Conservation (phyloP, 2,888 invertebrate genomes). For the Nesidiocoris tenuis region DNA sequence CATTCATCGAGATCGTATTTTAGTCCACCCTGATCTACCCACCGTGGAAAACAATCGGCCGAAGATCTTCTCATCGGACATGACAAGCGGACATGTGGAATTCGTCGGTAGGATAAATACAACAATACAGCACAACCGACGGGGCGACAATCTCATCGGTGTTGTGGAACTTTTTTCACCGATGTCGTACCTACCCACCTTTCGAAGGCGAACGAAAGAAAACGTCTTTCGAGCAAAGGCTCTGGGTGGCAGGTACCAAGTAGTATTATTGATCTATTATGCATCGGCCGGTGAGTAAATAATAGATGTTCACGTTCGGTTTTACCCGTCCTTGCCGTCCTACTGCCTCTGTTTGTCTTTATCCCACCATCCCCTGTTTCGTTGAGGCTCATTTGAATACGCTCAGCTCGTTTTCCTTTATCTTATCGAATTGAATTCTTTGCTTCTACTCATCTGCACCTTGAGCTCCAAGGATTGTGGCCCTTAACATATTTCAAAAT, state of each 20-base stretch:
- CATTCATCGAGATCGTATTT: neutral
- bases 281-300: conserved; percentile 27
- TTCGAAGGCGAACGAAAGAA: neutral
- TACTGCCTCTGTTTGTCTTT: conserved; percentile 23
- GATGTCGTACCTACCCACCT: neutral
- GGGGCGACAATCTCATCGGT: neutral
- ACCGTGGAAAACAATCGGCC: neutral
- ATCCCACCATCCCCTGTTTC: conserved; percentile 4
- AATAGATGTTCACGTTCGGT: conserved; percentile 23
- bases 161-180: neutral
- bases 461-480: conserved; percentile 8
- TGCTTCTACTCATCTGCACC: conserved; percentile 7
- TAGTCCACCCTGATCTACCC: neutral
- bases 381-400: conserved; percentile 19
- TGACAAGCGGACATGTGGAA: neutral
- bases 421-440: neutral
- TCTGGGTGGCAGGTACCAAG: neutral
- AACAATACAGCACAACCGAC: neutral
- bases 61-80: neutral
- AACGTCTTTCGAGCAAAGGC: neutral
- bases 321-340: conserved; percentile 5
- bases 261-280: conserved; percentile 36
- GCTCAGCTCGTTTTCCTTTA: neutral
- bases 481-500: conserved; percentile 33
- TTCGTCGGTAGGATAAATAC: neutral